These are phyloP conservation scores for Rafetus swinhoei DNA, from an alignment of 2,113 vertebrate species.

Conservation along the genomic window DNA sequence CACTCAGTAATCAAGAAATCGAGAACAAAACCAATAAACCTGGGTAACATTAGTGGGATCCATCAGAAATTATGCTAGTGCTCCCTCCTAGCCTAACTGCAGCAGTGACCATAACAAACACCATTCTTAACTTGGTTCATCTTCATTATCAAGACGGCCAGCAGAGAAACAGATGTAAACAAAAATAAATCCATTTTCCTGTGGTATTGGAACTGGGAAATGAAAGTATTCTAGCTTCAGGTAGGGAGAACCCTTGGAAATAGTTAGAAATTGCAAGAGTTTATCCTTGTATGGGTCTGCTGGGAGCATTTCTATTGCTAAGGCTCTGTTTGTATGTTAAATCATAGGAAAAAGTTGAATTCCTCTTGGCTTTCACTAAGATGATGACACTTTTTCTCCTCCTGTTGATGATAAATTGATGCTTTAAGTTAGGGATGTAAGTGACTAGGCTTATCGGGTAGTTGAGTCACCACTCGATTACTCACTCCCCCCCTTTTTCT, in stretches of 20 bases:
- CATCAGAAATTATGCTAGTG: neutral
- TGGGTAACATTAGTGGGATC: neutral
- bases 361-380: constrained; percentile 5
- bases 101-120: neutral
- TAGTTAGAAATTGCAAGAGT: neutral
- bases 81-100: neutral
- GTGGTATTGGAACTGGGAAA: neutral
- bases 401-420: constrained; percentile 45
- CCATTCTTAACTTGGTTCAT: neutral
- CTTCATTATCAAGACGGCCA: neutral
- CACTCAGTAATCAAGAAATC: neutral
- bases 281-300: neutral
- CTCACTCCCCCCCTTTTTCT: neutral
- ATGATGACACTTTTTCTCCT: constrained; percentile 18
- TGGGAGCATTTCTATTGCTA: neutral
- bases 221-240: neutral
- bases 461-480: too few relatives aligned
- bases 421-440: neutral
- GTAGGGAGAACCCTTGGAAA: neutral
- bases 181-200: neutral
- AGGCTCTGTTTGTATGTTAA: constrained; percentile 4
- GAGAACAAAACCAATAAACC: neutral
- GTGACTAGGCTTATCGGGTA: too few relatives aligned
- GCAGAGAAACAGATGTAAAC: neutral
- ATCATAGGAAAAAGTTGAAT: constrained; percentile 45